Base-by-base conservation (phyloP, 2,888 invertebrate genomes). In the Dryobota labecula region DNA sequence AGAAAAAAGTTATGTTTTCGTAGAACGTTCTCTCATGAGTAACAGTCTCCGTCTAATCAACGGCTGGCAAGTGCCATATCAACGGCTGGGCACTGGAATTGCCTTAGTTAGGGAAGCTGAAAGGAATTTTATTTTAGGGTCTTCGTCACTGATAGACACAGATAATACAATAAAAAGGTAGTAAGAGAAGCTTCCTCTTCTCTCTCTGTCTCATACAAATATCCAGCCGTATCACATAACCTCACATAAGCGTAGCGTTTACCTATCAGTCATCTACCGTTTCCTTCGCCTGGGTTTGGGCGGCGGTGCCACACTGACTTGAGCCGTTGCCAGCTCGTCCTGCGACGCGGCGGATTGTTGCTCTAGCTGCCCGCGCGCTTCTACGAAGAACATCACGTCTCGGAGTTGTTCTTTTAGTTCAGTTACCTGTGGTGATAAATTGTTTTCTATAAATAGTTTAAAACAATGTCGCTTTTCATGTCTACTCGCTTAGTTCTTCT, bases 371-470 rank as follows among this genome's bases (percentile, higher is more conserved):
- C 90, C 92, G 58, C 95, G 98, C 1, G 99, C 99, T 84, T 99
- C 98, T 86, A 99, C 97, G 92, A 98, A 99, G 95, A 99, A 99
- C 99, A 99, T 99, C 62, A 99, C 96, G 96, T 99, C 99, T 47
- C 98, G 97, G 13, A 99, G 96, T 96, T 99, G 99, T 87, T 99
- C 99, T 83, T 98, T 97, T 43, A 99, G 96, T 30, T 99, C 99
- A 0, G 93, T 84, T n/a, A 99, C 96, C 96, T 67, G 49, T 7
- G 53, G 53, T 9, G 53, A 41, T 36, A 7, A 7, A 36, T 36
- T 36, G 36, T 36, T 7, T 36, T 36, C 36, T 36, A 36, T 36
- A 36, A 36, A 36, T 36, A 8, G 36, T 36, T 8, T 36, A 36
- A 36, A 36, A 36, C 7, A 1, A 36, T 8, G 1, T 6, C 0